Base-by-base conservation (phyloP, 1,140 invertebrate species). In the Cotesia typhae region DNA sequence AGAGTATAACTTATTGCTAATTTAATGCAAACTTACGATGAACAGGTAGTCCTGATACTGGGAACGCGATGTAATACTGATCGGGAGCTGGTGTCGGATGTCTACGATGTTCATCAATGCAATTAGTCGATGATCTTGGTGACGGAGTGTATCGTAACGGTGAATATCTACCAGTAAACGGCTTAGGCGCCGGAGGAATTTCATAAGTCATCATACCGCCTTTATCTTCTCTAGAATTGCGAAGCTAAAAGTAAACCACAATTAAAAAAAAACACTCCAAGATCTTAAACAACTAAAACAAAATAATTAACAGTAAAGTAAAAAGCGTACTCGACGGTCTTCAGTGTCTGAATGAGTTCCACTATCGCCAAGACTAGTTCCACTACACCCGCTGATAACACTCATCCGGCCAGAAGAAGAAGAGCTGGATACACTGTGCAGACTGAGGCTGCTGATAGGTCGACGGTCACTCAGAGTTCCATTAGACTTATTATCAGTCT, bases 331-430 rank as follows among this genome's bases (percentile, higher is more conserved):
- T 71, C 92, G 90, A 77, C 91, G 89, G 35, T 94, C 93, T 74
- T 95, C 94, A 69, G 91, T 90, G 80, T 95, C 94, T 0, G 94
- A 95, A 82, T 94, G 93, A 0, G 93, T 94, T 66, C 94, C 94
- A 79, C 93, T 94, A 77, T 95, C 94, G 0, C 92, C 93, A 0
- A 94, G 87, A 77, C 93, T 94, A 20, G 91, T 91, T 2, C 92
- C 92, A 78, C 93, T 94, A 72, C 90, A 90, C 6, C 89, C 90
- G 79, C 92, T 93, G 0, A 90, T 91, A 1, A 91, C 93, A 78
- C 93, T 94, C 75, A 95, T 90, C 37, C 94, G 89, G 2, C 93
- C 93, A 4, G 93, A 94, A 0, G 93, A 94, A 1, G 89, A 89
- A 12, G 93, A 94, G 85, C 92, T 93, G 9, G 91, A 92, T 1